Base-by-base conservation (phyloP, 2,797 vertebrate species). In the Parambassis ranga region DNA sequence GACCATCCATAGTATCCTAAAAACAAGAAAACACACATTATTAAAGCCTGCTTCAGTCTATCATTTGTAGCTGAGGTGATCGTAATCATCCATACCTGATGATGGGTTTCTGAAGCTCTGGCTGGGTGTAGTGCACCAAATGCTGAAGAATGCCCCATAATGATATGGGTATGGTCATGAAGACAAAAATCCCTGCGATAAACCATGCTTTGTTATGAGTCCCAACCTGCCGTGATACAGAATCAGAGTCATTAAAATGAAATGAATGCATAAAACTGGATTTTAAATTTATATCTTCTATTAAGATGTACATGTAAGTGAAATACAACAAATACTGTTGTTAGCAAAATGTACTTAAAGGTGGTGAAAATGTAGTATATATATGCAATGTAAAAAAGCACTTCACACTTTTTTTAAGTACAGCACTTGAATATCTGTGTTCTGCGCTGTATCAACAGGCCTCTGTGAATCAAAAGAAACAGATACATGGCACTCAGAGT, bases 1-100 rank as follows among this genome's bases (percentile, higher is more conserved):
- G 60, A 99, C 98, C 97, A 99, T 99, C 97, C 98, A 99, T 63
- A 99, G 92, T 89, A 99, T 98, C 84, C 97, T 99, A 83, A 66
- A 66, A 11, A 43, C 4, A 28, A 39, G 7, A 15, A 35, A 18
- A 31, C 38, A 58, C 18, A 32, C 0, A 38, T 3, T 1, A 3
- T 35, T 42, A 24, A 6, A 19, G 27, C 0, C 13, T 18, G 8
- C 44, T 44, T 31, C 1, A 71, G 23, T 11, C 6, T 10, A 9
- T 15, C 33, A 16, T 13, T 61, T 13, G 22, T 27, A 6, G 11
- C 24, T 28, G 9, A 53, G 15, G 2, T 35, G 7, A 39, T 1
- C 65, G 43, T 35, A 2, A 36, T 44, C 11, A 22, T 14, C 2
- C 48, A 89, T 89, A 98, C 97, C 98, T 96, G 91, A 99, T 99